These are phyloP conservation scores for Hedya salicella DNA, from an alignment of 2,888 invertebrate genomes.

Conservation along the genomic window DNA sequence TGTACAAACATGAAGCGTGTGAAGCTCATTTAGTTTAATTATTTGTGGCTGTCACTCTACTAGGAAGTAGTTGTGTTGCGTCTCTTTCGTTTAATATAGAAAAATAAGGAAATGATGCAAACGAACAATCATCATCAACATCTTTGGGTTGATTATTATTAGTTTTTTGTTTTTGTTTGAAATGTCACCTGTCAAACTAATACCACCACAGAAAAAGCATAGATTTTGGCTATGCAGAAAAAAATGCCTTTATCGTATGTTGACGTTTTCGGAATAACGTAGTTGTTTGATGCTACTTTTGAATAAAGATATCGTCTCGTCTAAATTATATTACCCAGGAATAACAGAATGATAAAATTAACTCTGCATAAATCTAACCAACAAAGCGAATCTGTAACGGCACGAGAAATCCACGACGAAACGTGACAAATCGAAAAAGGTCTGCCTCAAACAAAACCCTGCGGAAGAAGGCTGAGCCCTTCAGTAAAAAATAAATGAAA, in stretches of 20 bases:
- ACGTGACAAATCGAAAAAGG: slow-evolving; percentile 39
- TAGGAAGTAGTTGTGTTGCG: no score
- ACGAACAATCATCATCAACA: no score
- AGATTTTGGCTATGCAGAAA: no score
- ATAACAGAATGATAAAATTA: background rate
- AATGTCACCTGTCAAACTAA: no score
- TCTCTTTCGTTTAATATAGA: no score
- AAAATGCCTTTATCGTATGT: no score
- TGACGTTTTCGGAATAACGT: no score
- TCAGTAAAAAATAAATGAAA: slow-evolving; percentile 22
- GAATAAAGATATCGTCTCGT: background rate
- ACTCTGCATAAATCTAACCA: slow-evolving; percentile 9
- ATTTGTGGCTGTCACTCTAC: background rate
- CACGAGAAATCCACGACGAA: slow-evolving; percentile 4
- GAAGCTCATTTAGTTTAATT: background rate
- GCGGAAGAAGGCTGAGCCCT: slow-evolving; percentile 1
- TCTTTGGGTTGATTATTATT: no score
- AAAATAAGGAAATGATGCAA: no score
- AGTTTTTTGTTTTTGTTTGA: no score
- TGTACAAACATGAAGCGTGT: background rate
- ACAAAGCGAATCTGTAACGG: slow-evolving; percentile 3
- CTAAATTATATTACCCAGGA: background rate
- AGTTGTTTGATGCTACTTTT: no score
- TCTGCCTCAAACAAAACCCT: slow-evolving; percentile 32
- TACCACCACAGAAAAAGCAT: no score